phyloP scores from a whole-genome alignment of 2,113 vertebrate genomes.

The Callocephalon fimbriatum region DNA sequence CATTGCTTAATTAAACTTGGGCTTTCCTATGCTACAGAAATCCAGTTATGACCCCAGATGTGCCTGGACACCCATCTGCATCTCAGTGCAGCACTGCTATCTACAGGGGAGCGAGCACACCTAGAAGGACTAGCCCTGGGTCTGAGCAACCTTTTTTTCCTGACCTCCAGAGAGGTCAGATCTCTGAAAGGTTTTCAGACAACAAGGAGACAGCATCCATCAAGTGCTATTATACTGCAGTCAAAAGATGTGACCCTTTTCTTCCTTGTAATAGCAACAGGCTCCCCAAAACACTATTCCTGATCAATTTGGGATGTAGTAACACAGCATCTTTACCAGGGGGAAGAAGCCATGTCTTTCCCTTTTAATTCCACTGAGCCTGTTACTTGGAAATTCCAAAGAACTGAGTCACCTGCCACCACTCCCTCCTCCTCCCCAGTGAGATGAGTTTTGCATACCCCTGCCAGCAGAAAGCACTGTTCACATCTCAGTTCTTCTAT shows the following conservation, averaged over 20 bases:
- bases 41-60: background rate
- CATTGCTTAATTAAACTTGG: background rate
- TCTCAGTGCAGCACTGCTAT: background rate
- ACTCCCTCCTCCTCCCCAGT: background rate
- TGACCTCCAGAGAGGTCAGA: background rate
- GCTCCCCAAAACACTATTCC: background rate
- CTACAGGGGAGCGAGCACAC: background rate
- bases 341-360: background rate
- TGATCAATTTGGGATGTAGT: fast-evolving
- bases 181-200: background rate
- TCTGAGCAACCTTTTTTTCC: background rate
- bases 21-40: background rate
- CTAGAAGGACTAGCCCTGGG: background rate
- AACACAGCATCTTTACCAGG: background rate
- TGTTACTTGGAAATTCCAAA: background rate
- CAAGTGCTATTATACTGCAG: background rate
- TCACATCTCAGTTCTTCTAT: background rate
- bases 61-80: background rate
- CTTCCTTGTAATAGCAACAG: background rate
- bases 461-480: background rate
- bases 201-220: background rate
- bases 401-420: background rate
- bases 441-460: background rate
- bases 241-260: background rate
- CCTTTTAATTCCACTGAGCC: background rate